A percentile compares a stretch with the other conserved stretches of the same genome.
These are phyloP conservation scores for Protobothrops mucrosquamatus DNA, from an alignment of 2,113 vertebrate species.

Conservation along the genomic window DNA sequence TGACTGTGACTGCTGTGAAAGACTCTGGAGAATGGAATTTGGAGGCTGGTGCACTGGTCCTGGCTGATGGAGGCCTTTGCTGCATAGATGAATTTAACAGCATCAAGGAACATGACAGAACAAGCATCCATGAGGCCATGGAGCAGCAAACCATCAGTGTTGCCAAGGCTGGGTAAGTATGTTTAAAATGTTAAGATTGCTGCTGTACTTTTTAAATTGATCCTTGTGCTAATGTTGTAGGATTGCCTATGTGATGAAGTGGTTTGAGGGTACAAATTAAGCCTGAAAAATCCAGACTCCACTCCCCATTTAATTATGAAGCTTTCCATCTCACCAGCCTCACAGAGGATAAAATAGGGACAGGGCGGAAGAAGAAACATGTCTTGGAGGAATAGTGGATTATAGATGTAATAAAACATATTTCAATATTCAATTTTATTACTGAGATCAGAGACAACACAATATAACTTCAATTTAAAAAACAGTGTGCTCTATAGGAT, in stretches of 20 bases:
- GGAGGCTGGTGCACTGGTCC: conserved; percentile 86
- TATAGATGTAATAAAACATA: not conserved
- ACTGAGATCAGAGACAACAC: not conserved
- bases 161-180: conserved; percentile 89
- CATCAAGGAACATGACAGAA: conserved; percentile 94
- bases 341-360: not conserved
- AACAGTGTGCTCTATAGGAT: not conserved
- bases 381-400: too few species aligned
- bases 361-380: not conserved
- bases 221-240: not conserved
- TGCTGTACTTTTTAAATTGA: not conserved
- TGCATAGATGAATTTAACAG: conserved; percentile 98
- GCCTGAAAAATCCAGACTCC: not conserved
- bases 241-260: not conserved
- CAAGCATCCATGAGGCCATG: conserved; percentile 97
- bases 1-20: conserved; percentile 81
- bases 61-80: conserved; percentile 93
- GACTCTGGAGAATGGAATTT: conserved; percentile 83
- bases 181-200: not conserved
- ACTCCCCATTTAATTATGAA: not conserved
- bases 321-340: not conserved
- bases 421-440: not conserved
- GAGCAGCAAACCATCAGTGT: conserved; percentile 97
- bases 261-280: not conserved
- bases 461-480: not conserved